Evolutionary conservation across 2,113 vertebrate species (phyloP), one percentile per base, ranked within the genome.

Genomic region (Platysternon megacephalum): DNA sequence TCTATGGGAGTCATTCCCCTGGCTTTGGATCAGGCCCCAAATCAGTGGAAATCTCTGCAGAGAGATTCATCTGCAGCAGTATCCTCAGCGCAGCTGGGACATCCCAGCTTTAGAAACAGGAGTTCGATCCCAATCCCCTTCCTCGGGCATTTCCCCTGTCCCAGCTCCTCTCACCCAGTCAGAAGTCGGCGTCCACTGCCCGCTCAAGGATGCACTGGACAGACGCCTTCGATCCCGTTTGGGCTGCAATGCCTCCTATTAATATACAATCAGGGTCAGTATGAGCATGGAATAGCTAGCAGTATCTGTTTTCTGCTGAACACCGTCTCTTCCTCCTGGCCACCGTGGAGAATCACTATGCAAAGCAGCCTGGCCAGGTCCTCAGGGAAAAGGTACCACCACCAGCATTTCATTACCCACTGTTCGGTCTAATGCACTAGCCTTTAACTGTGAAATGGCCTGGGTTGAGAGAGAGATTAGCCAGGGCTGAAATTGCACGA

Each of bases 121-220:
- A 82, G 22, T 94, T 93, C 72, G 91, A 79, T 6, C 78, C 51
- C 61, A 91, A 10, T 2, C 85, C 42, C 84, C 32, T 52, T 35
- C 26, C 61, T 86, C 6, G 16, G 8, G 13, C 48, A 44, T 46
- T 83, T 85, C 22, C 22, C 19, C 80, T 88, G 29, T 55, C 48
- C 26, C 1, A 46, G 32, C 42, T 51, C 42, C 44, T 65, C 99
- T 98, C 93, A 99, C 99, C 99, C 99, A 99, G 44, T 99, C 99
- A 84, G 99, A 97, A 24, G 99, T 99, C 4, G 99, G 99, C 86
- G 88, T 97, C 99, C 99, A 99, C 85, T 98, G 98, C 4, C 98
- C 98, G 6, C 96, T 95, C 19, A 98, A 98, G 3, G 99, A 99
- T 0, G 98, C 90, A 35, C 97, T 99, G 22, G 99, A 99, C 84